A percentile compares a stretch with the other conserved stretches of the same genome.
Conservation (phyloP, 2,113 vertebrate genomes). For the Solea senegalensis region DNA sequence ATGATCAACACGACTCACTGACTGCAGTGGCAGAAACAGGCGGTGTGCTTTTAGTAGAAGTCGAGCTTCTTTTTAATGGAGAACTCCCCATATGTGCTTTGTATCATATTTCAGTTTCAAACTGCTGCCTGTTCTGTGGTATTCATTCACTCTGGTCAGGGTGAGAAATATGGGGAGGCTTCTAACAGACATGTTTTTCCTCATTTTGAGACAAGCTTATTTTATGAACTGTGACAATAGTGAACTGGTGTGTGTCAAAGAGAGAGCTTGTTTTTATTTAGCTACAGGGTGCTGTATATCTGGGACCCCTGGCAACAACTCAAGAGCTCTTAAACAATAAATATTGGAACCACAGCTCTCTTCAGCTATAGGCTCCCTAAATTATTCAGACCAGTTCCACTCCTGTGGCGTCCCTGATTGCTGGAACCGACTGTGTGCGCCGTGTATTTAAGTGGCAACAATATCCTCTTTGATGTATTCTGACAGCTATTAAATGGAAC, state of each 20-base stretch:
- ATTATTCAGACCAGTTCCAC: constrained; percentile 14
- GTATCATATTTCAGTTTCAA: too few relatives aligned
- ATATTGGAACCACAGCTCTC: constrained; percentile 21
- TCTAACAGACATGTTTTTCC: constrained; percentile 8
- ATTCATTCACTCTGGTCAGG: constrained; percentile 4
- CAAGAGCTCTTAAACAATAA: constrained; percentile 32
- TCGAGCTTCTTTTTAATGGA: too few relatives aligned
- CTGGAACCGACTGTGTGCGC: background rate
- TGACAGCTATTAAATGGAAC: constrained; percentile 6
- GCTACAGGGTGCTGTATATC: constrained; percentile 19
- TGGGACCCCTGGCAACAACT: constrained; percentile 21
- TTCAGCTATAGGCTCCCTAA: constrained; percentile 13
- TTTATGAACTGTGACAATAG: constrained; percentile 14
- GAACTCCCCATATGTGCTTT: too few relatives aligned
- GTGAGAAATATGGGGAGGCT: background rate
- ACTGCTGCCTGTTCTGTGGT: too few relatives aligned
- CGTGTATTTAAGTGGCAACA: constrained; percentile 15
- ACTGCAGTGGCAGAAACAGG: too few relatives aligned
- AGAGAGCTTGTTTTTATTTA: constrained; percentile 34
- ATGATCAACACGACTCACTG: too few relatives aligned
- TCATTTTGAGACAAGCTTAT: constrained; percentile 24
- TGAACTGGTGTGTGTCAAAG: background rate
- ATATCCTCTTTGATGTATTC: constrained; percentile 8
- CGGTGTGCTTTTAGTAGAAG: too few relatives aligned
- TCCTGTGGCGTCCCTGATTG: constrained; percentile 14